Base-by-base conservation (phyloP, 2,797 vertebrate species). In the Ibycter americanus region DNA sequence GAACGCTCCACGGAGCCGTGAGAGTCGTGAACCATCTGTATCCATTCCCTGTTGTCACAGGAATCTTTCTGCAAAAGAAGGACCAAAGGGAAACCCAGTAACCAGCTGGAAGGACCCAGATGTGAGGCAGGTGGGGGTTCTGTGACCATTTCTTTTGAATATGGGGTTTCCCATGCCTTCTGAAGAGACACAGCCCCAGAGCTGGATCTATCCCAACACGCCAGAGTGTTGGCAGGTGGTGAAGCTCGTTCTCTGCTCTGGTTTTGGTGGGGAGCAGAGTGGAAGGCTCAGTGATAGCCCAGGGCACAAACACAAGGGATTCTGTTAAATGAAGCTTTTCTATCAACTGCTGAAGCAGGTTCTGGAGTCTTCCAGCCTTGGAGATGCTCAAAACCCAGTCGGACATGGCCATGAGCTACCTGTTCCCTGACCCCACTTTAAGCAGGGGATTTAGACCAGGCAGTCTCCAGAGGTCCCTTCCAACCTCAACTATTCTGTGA, bases 1-100 rank as follows among this genome's bases (percentile, higher is more conserved):
- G 98, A 98, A 84, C 97, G 98, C 89, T 99, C 98, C 93, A 99
- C 98, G 4, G 98, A 98, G 46, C 98, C 98, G 23, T 98, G 98
- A 29, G 98, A 98, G 76, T 99, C 98, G 47, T 98, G 98, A 88
- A 99, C 92, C 16, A 90, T 95, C 85, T 98, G 97, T 54, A 99
- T 96, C 98, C 98, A 99, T 44, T 78, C 95, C 76, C 98, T 95
- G 83, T 97, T 93, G 42, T 96, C 92, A n/a, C 73, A 87, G 1
- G 98, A 98, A 83, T 98, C 97, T 70, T 88, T 98, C 98, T 99
- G 93, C 34, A 90, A 70, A 71, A 46, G 96, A 83, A 54, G 93
- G 77, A 63, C 21, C 68, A 79, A 49, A 25, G 44, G 11, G 40
- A n/a, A 40, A 42, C 27, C 31, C 40, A 8, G 12, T 66, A 22